These are phyloP conservation scores for Aix galericulata DNA, from an alignment of 2,113 vertebrate species.

Conservation along the genomic window DNA sequence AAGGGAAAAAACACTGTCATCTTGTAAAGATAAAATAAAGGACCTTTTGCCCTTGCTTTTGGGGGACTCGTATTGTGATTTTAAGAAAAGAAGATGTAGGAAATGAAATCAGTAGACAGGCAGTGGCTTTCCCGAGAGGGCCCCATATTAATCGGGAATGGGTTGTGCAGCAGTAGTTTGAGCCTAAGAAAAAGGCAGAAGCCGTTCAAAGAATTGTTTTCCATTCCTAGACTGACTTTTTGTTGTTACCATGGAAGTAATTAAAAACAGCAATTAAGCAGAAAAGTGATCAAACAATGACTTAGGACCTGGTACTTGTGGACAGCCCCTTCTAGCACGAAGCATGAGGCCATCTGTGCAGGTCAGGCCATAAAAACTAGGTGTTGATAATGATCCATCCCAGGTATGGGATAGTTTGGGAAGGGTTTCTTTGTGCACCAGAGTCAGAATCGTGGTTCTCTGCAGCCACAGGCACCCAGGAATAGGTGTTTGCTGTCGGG, in stretches of 20 bases:
- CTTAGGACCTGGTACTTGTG: neutral
- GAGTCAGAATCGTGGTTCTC: neutral
- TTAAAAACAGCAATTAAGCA: slow-evolving; percentile 48
- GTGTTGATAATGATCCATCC: neutral
- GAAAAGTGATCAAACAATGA: neutral
- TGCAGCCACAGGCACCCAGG: neutral
- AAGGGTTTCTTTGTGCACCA: neutral
- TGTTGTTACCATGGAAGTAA: slow-evolving; percentile 1
- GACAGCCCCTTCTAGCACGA: rapidly evolving
- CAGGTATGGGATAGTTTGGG: neutral
- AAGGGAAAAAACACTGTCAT: neutral
- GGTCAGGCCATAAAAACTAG: rapidly evolving
- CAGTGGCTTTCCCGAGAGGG: slow-evolving; percentile 63
- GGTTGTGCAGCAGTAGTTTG: slow-evolving; percentile 52
- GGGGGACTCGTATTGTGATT: slow-evolving; percentile 20
- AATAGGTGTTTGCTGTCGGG: neutral
- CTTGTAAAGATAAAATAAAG: neutral
- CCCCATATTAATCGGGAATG: slow-evolving; percentile 51
- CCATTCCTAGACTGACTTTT: neutral
- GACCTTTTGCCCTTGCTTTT: slow-evolving; percentile 29
- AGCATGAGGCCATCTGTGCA: neutral
- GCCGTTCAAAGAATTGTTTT: slow-evolving; percentile 66
- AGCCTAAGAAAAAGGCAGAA: slow-evolving; percentile 27
- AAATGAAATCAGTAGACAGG: slow-evolving; percentile 58
- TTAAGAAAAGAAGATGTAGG: slow-evolving; percentile 28